Percentiles rank a stretch among this genome's conserved stretches.
These are phyloP conservation scores for Palythoa grandiflora DNA, from an alignment of 92 coral and sea anemone species.

Conservation along the genomic window DNA sequence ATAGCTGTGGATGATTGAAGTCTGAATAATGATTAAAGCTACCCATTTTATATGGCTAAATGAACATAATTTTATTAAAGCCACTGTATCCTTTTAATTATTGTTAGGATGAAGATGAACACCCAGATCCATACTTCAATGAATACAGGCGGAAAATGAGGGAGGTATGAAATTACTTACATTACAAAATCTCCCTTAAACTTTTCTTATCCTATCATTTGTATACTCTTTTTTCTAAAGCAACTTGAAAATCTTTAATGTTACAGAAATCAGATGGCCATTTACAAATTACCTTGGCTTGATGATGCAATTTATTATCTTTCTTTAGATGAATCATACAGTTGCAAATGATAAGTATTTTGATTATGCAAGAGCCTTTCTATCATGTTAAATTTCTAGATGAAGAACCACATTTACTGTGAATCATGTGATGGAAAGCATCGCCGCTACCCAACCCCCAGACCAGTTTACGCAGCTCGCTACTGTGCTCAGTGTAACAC, in stretches of 20 bases:
- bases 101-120: not conserved
- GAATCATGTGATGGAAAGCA: constrained; percentile 79
- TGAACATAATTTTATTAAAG: not conserved
- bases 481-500: constrained; percentile 77
- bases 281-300: too few relatives aligned
- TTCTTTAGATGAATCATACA: not conserved
- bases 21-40: not conserved
- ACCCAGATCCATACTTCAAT: not conserved
- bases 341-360: not conserved
- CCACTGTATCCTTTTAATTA: not conserved
- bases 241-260: not conserved
- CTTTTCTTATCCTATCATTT: not conserved
- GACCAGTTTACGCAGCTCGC: constrained; percentile 74
- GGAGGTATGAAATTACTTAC: constrained; percentile 5
- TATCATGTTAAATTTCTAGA: constrained; percentile 48
- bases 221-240: not conserved
- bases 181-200: not conserved
- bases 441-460: constrained; percentile 76
- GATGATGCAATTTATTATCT: too few relatives aligned
- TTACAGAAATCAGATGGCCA: too few relatives aligned
- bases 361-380: not conserved
- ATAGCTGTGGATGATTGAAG: not conserved
- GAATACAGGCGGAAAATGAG: constrained; percentile 36
- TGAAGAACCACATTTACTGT: constrained; percentile 78
- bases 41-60: not conserved